Percentiles rank a stretch among this genome's conserved stretches.
Evolutionary conservation across 2,797 vertebrate species (phyloP).

Genomic region (Dendrocincla tyrannina): DNA sequence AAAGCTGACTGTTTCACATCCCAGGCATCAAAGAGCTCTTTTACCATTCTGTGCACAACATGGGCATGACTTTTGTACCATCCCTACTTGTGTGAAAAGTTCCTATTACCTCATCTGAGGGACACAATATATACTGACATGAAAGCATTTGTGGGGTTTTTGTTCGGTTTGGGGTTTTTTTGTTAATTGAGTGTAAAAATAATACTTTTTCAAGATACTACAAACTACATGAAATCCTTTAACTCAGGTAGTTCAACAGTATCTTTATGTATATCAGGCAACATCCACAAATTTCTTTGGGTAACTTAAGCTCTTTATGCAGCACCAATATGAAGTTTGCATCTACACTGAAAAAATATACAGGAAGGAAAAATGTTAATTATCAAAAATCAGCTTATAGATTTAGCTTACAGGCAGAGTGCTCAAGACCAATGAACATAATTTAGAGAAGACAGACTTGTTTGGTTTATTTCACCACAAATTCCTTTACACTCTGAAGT

Average conservation of each 20-base stretch:
- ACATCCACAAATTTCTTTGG: neutral
- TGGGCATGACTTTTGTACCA: neutral
- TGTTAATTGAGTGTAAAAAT: neutral
- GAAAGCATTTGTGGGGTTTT: fast-evolving
- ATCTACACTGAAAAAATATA: neutral
- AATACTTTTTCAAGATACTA: neutral
- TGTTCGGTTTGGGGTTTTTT: neutral
- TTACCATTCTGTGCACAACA: neutral
- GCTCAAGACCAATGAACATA: neutral
- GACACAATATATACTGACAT: neutral
- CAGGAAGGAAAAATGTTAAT: neutral
- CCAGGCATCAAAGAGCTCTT: neutral
- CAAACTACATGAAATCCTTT: neutral
- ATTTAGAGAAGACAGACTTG: neutral
- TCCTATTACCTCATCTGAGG: neutral
- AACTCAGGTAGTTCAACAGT: neutral
- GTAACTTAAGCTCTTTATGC: neutral
- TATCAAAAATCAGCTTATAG: neutral
- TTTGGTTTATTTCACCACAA: neutral
- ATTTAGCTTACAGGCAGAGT: neutral
- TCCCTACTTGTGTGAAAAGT: neutral
- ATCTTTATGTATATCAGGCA: neutral
- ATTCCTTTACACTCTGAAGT: neutral
- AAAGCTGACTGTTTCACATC: neutral
- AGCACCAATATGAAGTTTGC: neutral